Base-by-base conservation (phyloP, 1,140 invertebrate genomes). In the Schlechtendalia chinensis region DNA sequence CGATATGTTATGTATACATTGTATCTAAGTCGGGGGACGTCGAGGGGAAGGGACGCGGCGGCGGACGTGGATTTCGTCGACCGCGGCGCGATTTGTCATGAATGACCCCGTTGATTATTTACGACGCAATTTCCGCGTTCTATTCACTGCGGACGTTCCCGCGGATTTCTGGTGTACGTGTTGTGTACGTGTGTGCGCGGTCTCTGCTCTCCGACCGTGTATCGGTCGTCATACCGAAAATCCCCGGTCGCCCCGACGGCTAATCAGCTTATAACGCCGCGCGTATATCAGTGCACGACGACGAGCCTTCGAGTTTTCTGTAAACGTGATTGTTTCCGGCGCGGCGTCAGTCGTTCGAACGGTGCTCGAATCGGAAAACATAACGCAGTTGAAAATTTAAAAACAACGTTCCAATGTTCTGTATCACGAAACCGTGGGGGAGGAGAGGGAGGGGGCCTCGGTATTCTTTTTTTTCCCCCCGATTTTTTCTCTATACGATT, bases 211-310 rank as follows among this genome's bases (percentile, higher is more conserved):
- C 19, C 29, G 29, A 27, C 39, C 75, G 32, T 11, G 16, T 29
- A 54, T 79, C 32, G 32, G 32, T 79, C 32, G 56, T 32, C 75
- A 63, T 79, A 63, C 75, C n/a, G n/a, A 79, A 79, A 59, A 47
- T 39, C 75, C 32, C 32, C 32, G 32, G n/a, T n/a, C n/a, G n/a
- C 22, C n/a, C 17, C 32, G 45, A n/a, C 24, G 17, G 24, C 75
- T 79, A 79, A 79, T 79, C 61, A 63, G 63, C 75, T 79, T 63
- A 63, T 63, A 79, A 79, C 61, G 39, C 75, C 58, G 27, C 56
- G 61, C 74, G 58, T 32, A 39, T 14, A 29, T 29, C 17, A 6
- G 17, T 72, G n/a, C 12, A 50, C 14, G 8, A 50, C 47, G 47
- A 12, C 47, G 5, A 50, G 12, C n/a, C 45, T 24, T 50, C 45